A percentile compares a stretch with the other conserved stretches of the same genome.
Conservation (phyloP, 2,113 vertebrate species). For the Capreolus pygargus region DNA sequence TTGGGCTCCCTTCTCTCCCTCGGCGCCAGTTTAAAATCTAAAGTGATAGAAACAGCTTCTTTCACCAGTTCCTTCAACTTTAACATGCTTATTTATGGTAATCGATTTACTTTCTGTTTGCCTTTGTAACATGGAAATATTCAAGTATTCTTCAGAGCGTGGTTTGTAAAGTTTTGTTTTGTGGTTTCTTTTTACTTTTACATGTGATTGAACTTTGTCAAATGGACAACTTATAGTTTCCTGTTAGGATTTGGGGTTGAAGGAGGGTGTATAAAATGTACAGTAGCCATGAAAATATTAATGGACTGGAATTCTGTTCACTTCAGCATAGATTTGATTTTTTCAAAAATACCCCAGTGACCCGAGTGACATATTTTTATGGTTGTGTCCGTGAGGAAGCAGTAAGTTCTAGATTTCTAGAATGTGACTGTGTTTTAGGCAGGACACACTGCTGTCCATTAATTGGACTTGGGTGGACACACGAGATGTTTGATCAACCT, state of each 20-base stretch:
- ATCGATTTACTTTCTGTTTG: fast-evolving
- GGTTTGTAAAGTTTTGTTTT: not conserved
- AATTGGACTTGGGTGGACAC: fast-evolving
- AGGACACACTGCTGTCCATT: fast-evolving
- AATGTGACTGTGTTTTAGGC: not conserved
- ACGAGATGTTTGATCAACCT: not conserved
- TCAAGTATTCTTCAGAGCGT: fast-evolving
- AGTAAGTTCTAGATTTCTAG: not conserved
- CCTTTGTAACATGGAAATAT: fast-evolving
- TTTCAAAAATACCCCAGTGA: not conserved
- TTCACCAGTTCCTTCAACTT: fast-evolving
- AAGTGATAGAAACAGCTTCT: fast-evolving
- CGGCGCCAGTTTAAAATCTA: fast-evolving
- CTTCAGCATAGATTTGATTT: not conserved
- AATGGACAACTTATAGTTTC: not conserved
- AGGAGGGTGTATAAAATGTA: fast-evolving
- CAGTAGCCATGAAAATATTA: fast-evolving
- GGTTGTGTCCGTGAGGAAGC: not conserved
- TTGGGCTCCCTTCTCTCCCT: too few species aligned
- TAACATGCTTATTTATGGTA: fast-evolving
- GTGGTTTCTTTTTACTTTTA: not conserved
- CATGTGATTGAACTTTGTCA: not conserved
- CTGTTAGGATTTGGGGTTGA: too few species aligned
- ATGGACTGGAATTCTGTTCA: not conserved
- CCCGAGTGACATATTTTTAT: fast-evolving